These are phyloP conservation scores for Rachycentron canadum DNA, from an alignment of 2,797 vertebrate genomes.

Conservation along the genomic window DNA sequence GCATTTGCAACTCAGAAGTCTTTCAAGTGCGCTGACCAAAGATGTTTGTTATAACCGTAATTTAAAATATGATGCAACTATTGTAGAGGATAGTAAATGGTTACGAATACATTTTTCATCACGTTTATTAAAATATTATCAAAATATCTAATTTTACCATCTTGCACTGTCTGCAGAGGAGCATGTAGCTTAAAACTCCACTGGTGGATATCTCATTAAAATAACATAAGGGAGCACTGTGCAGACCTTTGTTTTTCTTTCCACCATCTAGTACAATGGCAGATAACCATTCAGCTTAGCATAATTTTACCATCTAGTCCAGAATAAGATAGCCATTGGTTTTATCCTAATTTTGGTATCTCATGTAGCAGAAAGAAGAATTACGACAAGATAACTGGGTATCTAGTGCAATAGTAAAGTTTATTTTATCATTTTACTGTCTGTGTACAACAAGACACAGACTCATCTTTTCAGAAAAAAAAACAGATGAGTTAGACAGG, in stretches of 20 bases:
- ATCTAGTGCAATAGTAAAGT: not conserved
- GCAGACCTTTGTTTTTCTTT: not conserved
- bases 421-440: not conserved
- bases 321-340: not conserved
- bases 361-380: not conserved
- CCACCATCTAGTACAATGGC: no score
- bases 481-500: not conserved
- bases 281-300: not conserved
- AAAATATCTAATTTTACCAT: no score
- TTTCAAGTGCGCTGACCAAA: not conserved
- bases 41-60: not conserved
- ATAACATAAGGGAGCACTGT: no score
- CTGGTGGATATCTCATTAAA: no score
- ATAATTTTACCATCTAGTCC: not conserved
- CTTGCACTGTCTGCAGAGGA: no score
- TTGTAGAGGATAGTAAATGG: not conserved
- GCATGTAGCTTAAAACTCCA: no score
- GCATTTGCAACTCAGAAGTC: not conserved
- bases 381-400: not conserved
- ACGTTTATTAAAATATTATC: no score
- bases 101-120: no score
- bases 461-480: not conserved
- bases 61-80: not conserved
- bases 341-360: not conserved
- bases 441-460: no score